Percentiles rank a stretch among this genome's conserved stretches.
Evolutionary conservation across 2,888 invertebrate genomes (phyloP).

Genomic region (Rapana venosa): DNA sequence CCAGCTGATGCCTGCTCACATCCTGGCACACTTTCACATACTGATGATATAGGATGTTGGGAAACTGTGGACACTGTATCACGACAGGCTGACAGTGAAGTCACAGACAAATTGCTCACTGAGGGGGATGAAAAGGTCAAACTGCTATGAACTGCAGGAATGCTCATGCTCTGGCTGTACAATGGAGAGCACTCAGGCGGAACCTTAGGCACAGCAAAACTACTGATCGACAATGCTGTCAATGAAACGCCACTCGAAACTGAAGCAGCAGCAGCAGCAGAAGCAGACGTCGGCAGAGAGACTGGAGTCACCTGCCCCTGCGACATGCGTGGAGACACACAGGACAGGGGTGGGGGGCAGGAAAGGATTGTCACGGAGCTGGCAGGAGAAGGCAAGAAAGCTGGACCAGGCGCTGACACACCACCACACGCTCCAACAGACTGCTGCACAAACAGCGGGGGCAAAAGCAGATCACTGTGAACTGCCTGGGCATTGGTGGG

Average conservation of each 20-base stretch:
- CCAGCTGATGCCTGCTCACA: too few species aligned
- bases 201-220: slow-evolving; percentile 8
- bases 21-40: background rate
- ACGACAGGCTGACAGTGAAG: too few species aligned
- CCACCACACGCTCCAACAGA: background rate
- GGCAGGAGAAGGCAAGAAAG: background rate
- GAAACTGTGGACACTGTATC: too few species aligned
- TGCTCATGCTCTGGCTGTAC: background rate
- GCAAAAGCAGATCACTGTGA: slow-evolving; percentile 8
- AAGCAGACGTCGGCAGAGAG: slow-evolving; percentile 3
- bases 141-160: too few species aligned
- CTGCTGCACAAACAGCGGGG: background rate
- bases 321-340: background rate
- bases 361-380: background rate
- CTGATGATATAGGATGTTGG: background rate
- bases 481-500: background rate
- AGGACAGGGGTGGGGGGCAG: background rate
- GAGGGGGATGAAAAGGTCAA: too few species aligned
- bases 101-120: too few species aligned
- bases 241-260: slow-evolving; percentile 24
- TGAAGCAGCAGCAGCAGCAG: slow-evolving; percentile 25
- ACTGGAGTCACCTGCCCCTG: background rate
- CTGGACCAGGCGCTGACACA: background rate
- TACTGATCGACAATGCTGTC: background rate
- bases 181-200: background rate